Base-by-base conservation (phyloP, 1,140 invertebrate genomes). In the Drosophila pseudoobscura region DNA sequence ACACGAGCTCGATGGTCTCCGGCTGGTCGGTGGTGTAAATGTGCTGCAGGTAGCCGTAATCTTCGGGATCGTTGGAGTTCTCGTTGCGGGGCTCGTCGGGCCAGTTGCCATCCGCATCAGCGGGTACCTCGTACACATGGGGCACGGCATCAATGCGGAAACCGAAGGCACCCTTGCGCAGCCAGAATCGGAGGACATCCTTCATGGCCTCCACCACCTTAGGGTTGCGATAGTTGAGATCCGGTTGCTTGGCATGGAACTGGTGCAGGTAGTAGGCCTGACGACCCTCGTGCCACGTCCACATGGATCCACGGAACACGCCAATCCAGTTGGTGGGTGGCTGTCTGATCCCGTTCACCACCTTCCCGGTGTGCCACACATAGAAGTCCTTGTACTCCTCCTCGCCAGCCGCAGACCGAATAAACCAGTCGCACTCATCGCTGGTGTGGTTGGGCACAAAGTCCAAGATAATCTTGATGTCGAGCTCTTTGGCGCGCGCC, bases 381-480 rank as follows among this genome's bases (percentile, higher is more conserved):
- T 95, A 96, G 84, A 94, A 96, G 80, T 96, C 93, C 57, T 92
- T 93, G 82, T 95, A 95, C 35, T 93, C 93, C 41, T 93, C 92
- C 53, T 94, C 92, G 26, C 92, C 93, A 24, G 92, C 91, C 6
- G 93, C 84, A 31, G 95, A 95, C 47, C 94, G 92, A 44, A 92
- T 74, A 78, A 96, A 96, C 96, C 96, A 96, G 24, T 93, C 92
- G 84, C 95, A 95, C 77, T 95, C 93, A 73, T 95, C 94, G 75
- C 95, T 95, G 7, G 94, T 93, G 85, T 97, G 96, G 91, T 98
- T 98, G 3, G 96, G 96, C 17, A 97, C 95, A 80, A 97, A 95
- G 89, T 98, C 97, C 90, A 98, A 87, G 44, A 98, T 93, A 11
- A 98, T 91, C 91, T 96, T 96, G 17, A 97, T 92, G 46, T 80